Evolutionary conservation across 2,797 vertebrate species (phyloP).

Genomic region (Chaetophractus vellerosus): DNA sequence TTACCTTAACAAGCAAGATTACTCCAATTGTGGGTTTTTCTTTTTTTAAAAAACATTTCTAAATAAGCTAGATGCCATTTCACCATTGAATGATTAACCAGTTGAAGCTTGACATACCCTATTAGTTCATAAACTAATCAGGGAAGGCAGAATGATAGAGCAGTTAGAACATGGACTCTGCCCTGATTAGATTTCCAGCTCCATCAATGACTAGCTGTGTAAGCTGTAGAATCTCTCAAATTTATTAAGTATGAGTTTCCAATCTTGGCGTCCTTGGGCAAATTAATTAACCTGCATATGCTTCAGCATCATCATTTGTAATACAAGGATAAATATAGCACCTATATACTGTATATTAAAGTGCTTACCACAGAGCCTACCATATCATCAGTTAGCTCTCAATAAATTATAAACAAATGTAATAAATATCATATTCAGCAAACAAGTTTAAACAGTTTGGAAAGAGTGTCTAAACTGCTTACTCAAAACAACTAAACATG

Average conservation of each 20-base stretch:
- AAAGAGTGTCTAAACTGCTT: neutral
- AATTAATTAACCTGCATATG: slow-evolving; percentile 9
- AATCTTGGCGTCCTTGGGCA: neutral
- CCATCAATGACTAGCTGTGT: neutral
- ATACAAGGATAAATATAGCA: slow-evolving; percentile 3
- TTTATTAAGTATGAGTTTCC: slow-evolving; percentile 37
- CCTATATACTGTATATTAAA: neutral
- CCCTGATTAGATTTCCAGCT: neutral
- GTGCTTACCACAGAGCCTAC: neutral
- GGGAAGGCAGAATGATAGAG: neutral
- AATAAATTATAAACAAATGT: slow-evolving; percentile 44
- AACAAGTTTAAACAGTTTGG: slow-evolving; percentile 22
- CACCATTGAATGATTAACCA: neutral
- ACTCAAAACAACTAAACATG: neutral
- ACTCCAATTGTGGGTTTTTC: neutral
- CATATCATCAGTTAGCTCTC: neutral
- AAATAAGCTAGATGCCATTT: slow-evolving; percentile 32
- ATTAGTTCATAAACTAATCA: slow-evolving; percentile 16
- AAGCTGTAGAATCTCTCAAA: neutral
- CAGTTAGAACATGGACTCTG: neutral
- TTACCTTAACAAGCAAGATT: neutral
- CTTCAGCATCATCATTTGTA: neutral
- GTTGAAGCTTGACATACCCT: neutral
- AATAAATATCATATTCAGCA: neutral
- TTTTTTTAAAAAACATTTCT: neutral